Conservation (phyloP, 2,113 vertebrate genomes). For the Ivindomyrus marchei region DNA sequence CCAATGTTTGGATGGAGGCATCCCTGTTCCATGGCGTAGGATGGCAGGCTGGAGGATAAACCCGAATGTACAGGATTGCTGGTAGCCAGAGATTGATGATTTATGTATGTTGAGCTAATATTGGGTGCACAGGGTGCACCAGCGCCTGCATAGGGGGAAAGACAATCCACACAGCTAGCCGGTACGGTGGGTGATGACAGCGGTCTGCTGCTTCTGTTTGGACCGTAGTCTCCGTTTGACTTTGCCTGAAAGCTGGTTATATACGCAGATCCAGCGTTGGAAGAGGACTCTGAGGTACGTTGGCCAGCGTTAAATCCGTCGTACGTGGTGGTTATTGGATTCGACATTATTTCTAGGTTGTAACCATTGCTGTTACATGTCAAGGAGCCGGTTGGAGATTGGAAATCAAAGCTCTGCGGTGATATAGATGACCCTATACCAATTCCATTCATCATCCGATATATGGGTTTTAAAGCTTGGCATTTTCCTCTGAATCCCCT, state of each 20-base stretch:
- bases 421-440: constrained; percentile 82
- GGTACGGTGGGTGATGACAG: constrained; percentile 77
- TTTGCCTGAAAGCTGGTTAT: constrained; percentile 81
- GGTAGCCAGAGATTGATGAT: constrained; percentile 75
- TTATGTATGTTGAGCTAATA: constrained; percentile 80
- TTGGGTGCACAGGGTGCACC: constrained; percentile 81
- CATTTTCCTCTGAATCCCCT: constrained; percentile 91
- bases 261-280: constrained; percentile 78
- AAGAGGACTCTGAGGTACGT: constrained; percentile 78
- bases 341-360: constrained; percentile 82
- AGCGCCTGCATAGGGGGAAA: constrained; percentile 75
- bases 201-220: constrained; percentile 81
- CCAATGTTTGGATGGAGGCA: constrained; percentile 82
- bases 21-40: constrained; percentile 84
- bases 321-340: constrained; percentile 65
- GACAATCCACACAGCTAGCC: constrained; percentile 80
- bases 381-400: constrained; percentile 72
- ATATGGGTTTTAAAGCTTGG: constrained; percentile 88
- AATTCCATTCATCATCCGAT: constrained; percentile 81
- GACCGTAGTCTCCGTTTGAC: constrained; percentile 70
- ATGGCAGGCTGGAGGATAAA: constrained; percentile 71
- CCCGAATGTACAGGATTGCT: constrained; percentile 63
- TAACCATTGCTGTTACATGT: constrained; percentile 73
- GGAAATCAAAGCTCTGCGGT: constrained; percentile 88
- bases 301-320: constrained; percentile 71